Evolutionary conservation across 1,140 invertebrate genomes (phyloP).

Genomic region (Brachionus plicatilis): DNA sequence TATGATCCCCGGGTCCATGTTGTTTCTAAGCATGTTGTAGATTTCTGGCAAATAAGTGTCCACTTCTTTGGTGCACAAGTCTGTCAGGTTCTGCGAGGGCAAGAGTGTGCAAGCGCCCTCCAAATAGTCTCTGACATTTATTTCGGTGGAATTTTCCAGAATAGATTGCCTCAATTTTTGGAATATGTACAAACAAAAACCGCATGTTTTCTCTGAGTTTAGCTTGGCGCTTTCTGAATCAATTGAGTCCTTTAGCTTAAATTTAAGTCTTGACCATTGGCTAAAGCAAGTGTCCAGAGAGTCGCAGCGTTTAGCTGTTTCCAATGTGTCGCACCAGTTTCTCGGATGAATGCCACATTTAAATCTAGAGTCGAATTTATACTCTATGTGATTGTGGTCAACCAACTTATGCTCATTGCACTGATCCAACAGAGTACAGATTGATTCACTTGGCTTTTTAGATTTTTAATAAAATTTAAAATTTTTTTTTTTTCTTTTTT

Average conservation of each 20-base stretch:
- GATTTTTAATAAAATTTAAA: neutral
- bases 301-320: constrained; percentile 22
- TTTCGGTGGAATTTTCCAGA: constrained; percentile 18
- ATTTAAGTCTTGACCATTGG: constrained; percentile 8
- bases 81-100: neutral
- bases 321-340: constrained; percentile 17
- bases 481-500: neutral
- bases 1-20: constrained; percentile 21
- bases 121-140: constrained; percentile 20
- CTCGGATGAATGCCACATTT: constrained; percentile 21
- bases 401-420: neutral
- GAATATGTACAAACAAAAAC: constrained; percentile 22
- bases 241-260: neutral
- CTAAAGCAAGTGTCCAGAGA: neutral
- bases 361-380: neutral
- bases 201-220: constrained; percentile 11
- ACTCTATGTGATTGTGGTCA: neutral
- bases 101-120: constrained; percentile 27
- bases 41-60: constrained; percentile 6
- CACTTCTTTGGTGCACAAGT: neutral
- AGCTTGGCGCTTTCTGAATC: neutral
- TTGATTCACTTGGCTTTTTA: neutral
- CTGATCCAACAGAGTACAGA: neutral
- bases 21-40: constrained; percentile 25
- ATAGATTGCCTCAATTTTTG: neutral